These are phyloP conservation scores for Dermatemys mawii DNA, from an alignment of 2,113 vertebrate genomes.

Conservation along the genomic window DNA sequence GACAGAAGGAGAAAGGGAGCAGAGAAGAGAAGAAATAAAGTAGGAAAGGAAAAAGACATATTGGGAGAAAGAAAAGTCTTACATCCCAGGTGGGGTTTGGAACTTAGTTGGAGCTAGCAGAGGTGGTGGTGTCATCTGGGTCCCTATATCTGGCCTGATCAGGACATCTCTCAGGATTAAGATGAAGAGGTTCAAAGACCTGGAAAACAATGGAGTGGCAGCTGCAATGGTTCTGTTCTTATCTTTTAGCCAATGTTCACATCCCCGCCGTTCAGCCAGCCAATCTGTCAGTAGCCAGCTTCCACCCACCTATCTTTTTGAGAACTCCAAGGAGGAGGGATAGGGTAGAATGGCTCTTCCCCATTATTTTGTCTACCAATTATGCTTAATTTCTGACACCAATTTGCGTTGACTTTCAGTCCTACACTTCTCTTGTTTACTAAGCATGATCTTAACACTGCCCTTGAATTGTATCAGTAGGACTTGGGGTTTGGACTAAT, in stretches of 20 bases:
- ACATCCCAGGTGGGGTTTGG: not conserved
- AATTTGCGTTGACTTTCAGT: not conserved
- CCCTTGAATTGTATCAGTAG: not conserved
- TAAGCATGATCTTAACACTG: not conserved
- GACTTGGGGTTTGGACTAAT: not conserved
- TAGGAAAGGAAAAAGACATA: no score
- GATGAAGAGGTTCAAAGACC: no score
- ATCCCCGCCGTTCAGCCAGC: not conserved
- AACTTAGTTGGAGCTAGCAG: not conserved
- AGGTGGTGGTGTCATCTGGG: no score
- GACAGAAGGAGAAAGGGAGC: not conserved
- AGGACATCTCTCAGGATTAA: not conserved
- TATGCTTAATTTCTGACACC: not conserved
- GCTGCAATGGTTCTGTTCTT: not conserved
- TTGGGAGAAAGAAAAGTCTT: no score
- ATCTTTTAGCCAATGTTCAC: not conserved
- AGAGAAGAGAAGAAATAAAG: no score
- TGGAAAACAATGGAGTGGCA: not conserved
- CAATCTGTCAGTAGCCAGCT: not conserved
- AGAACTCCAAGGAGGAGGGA: not conserved
- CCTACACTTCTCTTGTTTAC: not conserved
- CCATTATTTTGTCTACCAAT: no score
- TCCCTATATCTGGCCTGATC: not conserved
- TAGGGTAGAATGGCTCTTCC: not conserved
- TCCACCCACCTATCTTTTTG: no score